Evolutionary conservation across 2,888 invertebrate species (phyloP), one percentile per base, ranked within the genome.

Genomic region (Dasypogon diadema): DNA sequence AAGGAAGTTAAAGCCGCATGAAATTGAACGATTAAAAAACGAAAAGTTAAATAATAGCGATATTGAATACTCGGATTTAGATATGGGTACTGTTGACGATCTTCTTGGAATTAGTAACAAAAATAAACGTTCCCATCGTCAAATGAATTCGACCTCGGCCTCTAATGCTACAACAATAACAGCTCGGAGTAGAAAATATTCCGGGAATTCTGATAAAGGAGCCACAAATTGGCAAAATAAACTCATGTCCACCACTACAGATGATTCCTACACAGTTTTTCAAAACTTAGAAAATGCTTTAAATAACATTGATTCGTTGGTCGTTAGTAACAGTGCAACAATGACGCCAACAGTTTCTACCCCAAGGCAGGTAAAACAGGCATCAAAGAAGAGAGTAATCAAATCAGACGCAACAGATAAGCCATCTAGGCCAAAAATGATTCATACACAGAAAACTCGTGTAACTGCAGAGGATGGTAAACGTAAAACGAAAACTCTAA

Each of bases 1-100:
- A 73, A 90, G 93, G 80, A 94, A 93, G 85, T 82, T 93, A 16
- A 93, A 92, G 83, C 89, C 90, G 0, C 90, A 90, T 80, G 91
- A 91, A 79, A 81, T 89, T 18, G 88, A 88, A 51, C 81, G 87
- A 22, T 80, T 83, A 78, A 84, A 82, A 5, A 80, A 80, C 18
- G 84, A 83, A 73, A 78, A 70, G 51, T 78, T 81, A 42, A 82
- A 83, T 77, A 79, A 82, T 58, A 81, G 80, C 77, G 81, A 84
- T 77, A 85, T 84, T 26, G 85, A 85, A 34, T 82, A 84, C 26
- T 83, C 84, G 8, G 85, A 85, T 56, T 81, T 85, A 70, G 85
- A 85, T 77, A 84, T 85, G 75, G 84, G 84, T 8, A 85, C 85
- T 76, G 85, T 86, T 2, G 85, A 86, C 63, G 85, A 87, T 54